Evolutionary conservation across 2,797 vertebrate genomes (phyloP), one percentile per base, ranked within the genome.

Genomic region (Bucorvus abyssinicus): DNA sequence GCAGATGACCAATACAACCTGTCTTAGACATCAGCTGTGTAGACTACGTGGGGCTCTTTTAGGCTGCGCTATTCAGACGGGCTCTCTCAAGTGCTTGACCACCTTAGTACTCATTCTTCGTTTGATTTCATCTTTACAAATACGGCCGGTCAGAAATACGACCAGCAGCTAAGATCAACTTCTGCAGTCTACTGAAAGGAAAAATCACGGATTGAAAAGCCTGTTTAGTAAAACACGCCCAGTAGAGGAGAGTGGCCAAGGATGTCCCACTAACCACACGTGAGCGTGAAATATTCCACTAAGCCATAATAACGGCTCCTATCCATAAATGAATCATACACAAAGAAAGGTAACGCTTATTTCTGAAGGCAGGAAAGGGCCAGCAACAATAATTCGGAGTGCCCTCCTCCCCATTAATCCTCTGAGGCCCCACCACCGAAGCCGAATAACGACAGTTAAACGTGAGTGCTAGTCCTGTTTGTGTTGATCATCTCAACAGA

Each of bases 401-500:
- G 71, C 50, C 19, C 67, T 82, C 45, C 86, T 68, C 68, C 81
- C 77, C 63, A 83, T 84, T 86, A 94, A 87, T 82, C 84, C 64
- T 81, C 63, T 73, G 16, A 36, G 56, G 87, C 59, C 88, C 38
- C 64, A 70, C n/a, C 60, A 53, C 34, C 20, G 78, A 64, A 79
- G 74, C 19, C 2, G 0, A 91, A 82, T 12, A 44, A 87, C 71
- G 77, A 82, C 67, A 84, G 94, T 55, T 50, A 78, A 89, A 93
- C 0, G 21, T 45, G 84, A 94, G 74, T 8, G 49, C 67, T 86
- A 49, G 83, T 45, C 96, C 90, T 68, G 93, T 14, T 91, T 95
- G 89, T 94, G 94, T 92, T 95, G 95, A 95, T 91, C 60, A 71
- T 89, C 94, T 80, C 71, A 95, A 86, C 90, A 94, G 95, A 94